Percentiles rank a stretch among this genome's conserved stretches.
These are phyloP conservation scores for Heliothis virescens DNA, from an alignment of 1,140 invertebrate genomes.

Conservation along the genomic window DNA sequence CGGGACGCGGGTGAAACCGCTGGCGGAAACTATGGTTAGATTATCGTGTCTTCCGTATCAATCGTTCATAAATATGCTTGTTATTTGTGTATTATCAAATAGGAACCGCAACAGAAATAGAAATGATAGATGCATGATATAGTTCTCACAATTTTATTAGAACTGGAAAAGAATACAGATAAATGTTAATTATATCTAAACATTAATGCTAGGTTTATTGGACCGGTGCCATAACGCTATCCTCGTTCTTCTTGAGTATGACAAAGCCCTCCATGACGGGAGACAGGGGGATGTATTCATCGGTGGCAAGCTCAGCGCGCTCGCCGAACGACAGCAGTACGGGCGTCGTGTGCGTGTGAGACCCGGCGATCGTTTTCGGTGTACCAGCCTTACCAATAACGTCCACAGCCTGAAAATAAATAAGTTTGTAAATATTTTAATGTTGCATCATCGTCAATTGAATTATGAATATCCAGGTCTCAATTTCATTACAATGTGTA, in stretches of 20 bases:
- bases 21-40: no score
- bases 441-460: no score
- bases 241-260: conserved; percentile 97
- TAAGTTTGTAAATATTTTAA: conserved; percentile 29
- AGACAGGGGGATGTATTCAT: conserved; percentile 98
- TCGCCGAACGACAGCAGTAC: conserved; percentile 98
- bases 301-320: conserved; percentile 98
- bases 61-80: no score
- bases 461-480: no score
- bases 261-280: conserved; percentile 99
- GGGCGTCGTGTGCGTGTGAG: conserved; percentile 99
- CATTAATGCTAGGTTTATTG: conserved; percentile 62
- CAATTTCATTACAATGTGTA: no score
- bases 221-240: conserved; percentile 80
- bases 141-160: conserved; percentile 49
- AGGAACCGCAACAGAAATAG: no score
- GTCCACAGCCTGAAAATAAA: conserved; percentile 94
- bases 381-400: conserved; percentile 99
- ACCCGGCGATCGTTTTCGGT: conserved; percentile 99
- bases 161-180: conserved; percentile 42
- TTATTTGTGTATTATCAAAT: neutral
- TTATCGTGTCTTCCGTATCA: no score
- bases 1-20: no score
- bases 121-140: neutral
- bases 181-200: conserved; percentile 41